Percentiles rank a stretch among this genome's conserved stretches.
Conservation (phyloP, 2,797 vertebrate species). For the Mormyrops boulengeri region DNA sequence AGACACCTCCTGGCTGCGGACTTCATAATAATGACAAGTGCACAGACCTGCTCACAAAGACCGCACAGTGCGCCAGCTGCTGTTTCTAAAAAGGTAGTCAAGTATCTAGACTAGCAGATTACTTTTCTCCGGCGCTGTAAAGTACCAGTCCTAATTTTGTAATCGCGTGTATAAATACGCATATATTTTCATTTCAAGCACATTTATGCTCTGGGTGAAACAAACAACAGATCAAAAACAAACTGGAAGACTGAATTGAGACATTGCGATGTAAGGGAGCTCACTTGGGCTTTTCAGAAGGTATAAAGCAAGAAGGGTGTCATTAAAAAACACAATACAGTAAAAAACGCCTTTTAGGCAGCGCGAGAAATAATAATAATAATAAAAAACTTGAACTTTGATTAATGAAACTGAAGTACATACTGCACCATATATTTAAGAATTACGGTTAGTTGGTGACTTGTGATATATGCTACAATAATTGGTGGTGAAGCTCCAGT, state of each 20-base stretch:
- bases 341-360: not conserved
- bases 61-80: constrained; percentile 18
- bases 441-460: not conserved
- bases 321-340: not conserved
- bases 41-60: constrained; percentile 23
- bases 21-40: constrained; percentile 55
- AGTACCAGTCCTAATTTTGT: not conserved
- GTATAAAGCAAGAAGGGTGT: not conserved
- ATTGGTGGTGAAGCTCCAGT: not conserved
- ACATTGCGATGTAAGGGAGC: not conserved
- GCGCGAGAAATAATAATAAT: not conserved
- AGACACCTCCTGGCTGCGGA: constrained; percentile 54
- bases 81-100: constrained; percentile 25
- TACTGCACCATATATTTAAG: not conserved
- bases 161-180: not conserved
- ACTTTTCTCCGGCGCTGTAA: not conserved
- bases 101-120: not conserved
- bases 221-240: not conserved
- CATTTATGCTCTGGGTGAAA: not conserved
- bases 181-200: not conserved
- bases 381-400: not conserved
- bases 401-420: not conserved
- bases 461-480: not conserved
- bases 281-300: not conserved
- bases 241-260: not conserved